Conservation (phyloP, 1,140 invertebrate species). For the Papilio polyxenes region DNA sequence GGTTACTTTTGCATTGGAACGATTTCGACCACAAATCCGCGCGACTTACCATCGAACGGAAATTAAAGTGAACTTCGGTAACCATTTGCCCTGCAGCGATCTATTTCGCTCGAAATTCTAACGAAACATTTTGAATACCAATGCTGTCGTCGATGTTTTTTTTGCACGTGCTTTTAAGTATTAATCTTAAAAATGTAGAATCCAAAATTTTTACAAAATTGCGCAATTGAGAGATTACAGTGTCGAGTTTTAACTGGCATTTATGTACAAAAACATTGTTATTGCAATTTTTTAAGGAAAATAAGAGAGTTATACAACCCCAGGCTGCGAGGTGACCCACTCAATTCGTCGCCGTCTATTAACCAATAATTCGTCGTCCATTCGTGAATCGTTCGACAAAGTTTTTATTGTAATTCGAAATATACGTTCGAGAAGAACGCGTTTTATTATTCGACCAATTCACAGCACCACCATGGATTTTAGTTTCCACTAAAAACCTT, state of each 20-base stretch:
- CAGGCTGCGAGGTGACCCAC: too few relatives aligned
- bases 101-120: neutral
- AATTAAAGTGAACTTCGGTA: conserved; percentile 21
- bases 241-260: too few relatives aligned
- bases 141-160: neutral
- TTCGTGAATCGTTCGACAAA: too few relatives aligned
- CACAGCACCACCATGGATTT: neutral
- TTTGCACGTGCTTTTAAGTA: neutral
- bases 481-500: neutral
- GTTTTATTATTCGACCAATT: neutral
- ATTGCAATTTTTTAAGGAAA: too few relatives aligned
- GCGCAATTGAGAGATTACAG: too few relatives aligned
- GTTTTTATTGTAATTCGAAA: too few relatives aligned
- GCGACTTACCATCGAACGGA: conserved; percentile 11
- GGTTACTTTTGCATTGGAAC: conserved; percentile 1
- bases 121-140: conserved; percentile 1
- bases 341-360: too few relatives aligned
- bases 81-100: conserved; percentile 3
- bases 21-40: conserved; percentile 13
- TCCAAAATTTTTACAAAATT: neutral
- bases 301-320: too few relatives aligned
- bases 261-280: too few relatives aligned
- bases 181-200: neutral
- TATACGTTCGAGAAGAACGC: too few relatives aligned
- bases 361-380: too few relatives aligned